These are phyloP conservation scores for Coenonympha arcania DNA, from an alignment of 2,888 invertebrate genomes.

Conservation along the genomic window DNA sequence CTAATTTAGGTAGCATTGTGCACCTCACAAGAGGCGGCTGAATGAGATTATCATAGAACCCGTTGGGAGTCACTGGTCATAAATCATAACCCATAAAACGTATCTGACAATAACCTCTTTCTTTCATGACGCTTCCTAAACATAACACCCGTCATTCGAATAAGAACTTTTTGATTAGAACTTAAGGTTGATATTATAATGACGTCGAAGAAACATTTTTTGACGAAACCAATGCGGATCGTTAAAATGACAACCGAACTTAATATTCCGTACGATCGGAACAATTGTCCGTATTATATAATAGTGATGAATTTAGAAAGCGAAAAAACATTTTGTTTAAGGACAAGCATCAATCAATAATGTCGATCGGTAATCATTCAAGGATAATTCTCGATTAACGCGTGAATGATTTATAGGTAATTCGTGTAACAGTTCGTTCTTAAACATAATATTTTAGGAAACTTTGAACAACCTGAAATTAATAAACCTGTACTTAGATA, in stretches of 20 bases:
- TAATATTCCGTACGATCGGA: slow-evolving; percentile 73
- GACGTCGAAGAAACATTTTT: slow-evolving; percentile 20
- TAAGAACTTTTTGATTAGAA: slow-evolving; percentile 27
- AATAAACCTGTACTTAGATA: too few relatives aligned
- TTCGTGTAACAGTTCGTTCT: too few relatives aligned
- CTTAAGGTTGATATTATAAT: slow-evolving; percentile 32
- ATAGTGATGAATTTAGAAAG: slow-evolving; percentile 64
- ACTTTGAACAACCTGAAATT: too few relatives aligned
- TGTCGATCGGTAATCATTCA: slow-evolving; percentile 26
- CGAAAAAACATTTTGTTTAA: slow-evolving; percentile 44
- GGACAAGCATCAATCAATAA: slow-evolving; percentile 66
- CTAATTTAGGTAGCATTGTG: slow-evolving; percentile 75
- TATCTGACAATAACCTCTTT: slow-evolving; percentile 69
- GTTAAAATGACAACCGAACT: slow-evolving; percentile 73
- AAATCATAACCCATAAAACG: slow-evolving; percentile 74
- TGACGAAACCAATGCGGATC: slow-evolving; percentile 52
- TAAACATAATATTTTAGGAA: too few relatives aligned
- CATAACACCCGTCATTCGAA: slow-evolving; percentile 26
- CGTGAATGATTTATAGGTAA: slow-evolving; percentile 56
- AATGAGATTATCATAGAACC: slow-evolving; percentile 72
- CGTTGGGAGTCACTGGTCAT: slow-evolving; percentile 74
- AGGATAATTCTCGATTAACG: slow-evolving; percentile 25
- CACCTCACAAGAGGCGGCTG: slow-evolving; percentile 63
- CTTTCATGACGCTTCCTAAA: slow-evolving; percentile 60
- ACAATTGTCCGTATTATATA: slow-evolving; percentile 72